Conservation (phyloP, 2,888 invertebrate species). For the Limnephilus lunatus region DNA sequence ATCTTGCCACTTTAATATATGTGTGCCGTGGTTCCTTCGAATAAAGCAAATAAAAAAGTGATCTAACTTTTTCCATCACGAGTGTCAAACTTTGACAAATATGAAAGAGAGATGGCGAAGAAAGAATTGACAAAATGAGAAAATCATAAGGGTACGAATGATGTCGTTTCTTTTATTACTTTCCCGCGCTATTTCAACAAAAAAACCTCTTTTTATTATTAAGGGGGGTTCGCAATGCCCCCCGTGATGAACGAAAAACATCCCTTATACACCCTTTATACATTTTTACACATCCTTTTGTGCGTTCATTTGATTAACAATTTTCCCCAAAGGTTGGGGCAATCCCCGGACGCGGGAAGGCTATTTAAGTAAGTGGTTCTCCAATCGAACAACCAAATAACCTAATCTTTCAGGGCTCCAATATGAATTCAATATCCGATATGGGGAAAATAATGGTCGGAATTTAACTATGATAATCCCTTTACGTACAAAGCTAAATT, state of each 20-base stretch:
- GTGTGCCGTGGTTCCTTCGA: slow-evolving; percentile 45
- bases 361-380: slow-evolving; percentile 47
- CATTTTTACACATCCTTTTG: not conserved
- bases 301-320: slow-evolving; percentile 46
- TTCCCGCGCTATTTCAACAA: slow-evolving; percentile 36
- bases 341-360: slow-evolving; percentile 19
- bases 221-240: slow-evolving; percentile 13
- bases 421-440: not conserved
- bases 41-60: slow-evolving; percentile 61
- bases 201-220: slow-evolving; percentile 28
- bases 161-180: slow-evolving; percentile 58
- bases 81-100: slow-evolving; percentile 65
- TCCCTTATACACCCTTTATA: slow-evolving; percentile 12
- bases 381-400: slow-evolving; percentile 29
- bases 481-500: not conserved
- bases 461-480: not conserved
- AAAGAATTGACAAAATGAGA: slow-evolving; percentile 59
- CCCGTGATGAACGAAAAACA: slow-evolving; percentile 33
- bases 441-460: not conserved
- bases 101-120: slow-evolving; percentile 53
- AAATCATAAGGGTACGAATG: slow-evolving; percentile 59
- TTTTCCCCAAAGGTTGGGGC: slow-evolving; percentile 8
- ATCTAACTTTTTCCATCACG: slow-evolving; percentile 65
- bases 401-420: not conserved
- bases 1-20: slow-evolving; percentile 24